Conservation (phyloP, 2,888 invertebrate species). For the Tuberolachnus salignus region DNA sequence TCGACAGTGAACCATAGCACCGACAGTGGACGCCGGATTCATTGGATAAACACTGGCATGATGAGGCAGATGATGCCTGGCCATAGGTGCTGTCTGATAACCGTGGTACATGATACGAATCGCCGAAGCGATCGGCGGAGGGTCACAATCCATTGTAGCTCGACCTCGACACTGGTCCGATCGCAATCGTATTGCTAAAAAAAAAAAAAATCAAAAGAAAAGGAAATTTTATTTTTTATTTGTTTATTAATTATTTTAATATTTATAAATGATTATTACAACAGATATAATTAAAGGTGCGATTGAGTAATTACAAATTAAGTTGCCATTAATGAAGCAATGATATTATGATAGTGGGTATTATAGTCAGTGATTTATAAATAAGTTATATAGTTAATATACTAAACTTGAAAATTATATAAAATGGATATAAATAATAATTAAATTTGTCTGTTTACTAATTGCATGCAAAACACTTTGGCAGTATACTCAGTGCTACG, state of each 20-base stretch:
- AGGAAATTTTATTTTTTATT: too few relatives aligned
- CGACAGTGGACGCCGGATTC: slow-evolving; percentile 43
- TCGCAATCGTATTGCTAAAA: slow-evolving; percentile 46
- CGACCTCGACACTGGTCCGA: slow-evolving; percentile 44
- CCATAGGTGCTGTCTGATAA: slow-evolving; percentile 48
- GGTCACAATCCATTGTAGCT: slow-evolving; percentile 52
- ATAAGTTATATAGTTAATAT: neutral
- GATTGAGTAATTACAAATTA: neutral
- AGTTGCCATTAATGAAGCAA: slow-evolving; percentile 13
- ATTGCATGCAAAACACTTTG: too few relatives aligned
- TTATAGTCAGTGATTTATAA: neutral
- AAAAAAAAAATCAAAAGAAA: neutral
- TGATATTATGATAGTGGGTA: neutral
- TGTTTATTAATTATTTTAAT: too few relatives aligned
- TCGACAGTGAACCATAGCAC: slow-evolving; percentile 51
- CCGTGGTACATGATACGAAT: slow-evolving; percentile 47
- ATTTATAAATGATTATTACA: neutral
- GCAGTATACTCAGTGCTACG: too few relatives aligned
- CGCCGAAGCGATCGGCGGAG: slow-evolving; percentile 48
- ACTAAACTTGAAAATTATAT: neutral
- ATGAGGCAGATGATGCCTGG: slow-evolving; percentile 40
- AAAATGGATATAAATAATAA: neutral
- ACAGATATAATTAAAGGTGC: neutral
- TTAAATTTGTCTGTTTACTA: too few relatives aligned
- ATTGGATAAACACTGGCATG: slow-evolving; percentile 33